A percentile compares a stretch with the other conserved stretches of the same genome.
Conservation (phyloP, 2,888 invertebrate genomes). For the Synanthedon formicaeformis region DNA sequence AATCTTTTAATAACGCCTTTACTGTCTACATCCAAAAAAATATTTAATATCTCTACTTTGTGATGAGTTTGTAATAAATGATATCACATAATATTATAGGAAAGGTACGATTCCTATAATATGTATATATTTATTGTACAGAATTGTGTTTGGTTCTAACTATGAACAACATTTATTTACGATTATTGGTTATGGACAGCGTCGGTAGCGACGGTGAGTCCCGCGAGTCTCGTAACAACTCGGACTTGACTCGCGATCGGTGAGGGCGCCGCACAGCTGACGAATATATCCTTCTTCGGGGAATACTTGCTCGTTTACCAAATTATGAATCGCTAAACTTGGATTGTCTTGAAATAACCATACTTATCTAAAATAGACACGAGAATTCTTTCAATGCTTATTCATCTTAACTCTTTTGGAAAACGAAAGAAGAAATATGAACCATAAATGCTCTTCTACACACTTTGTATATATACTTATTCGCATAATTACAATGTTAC, state of each 20-base stretch:
- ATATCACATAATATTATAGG: too few relatives aligned
- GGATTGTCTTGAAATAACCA: constrained; percentile 6
- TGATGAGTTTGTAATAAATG: too few relatives aligned
- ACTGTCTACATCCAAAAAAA: too few relatives aligned
- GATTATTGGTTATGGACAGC: constrained; percentile 68
- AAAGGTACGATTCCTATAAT: too few relatives aligned
- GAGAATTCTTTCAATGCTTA: too few relatives aligned
- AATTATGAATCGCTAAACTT: constrained; percentile 50
- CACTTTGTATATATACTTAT: too few relatives aligned
- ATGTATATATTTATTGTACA: background rate
- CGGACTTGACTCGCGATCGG: constrained; percentile 42
- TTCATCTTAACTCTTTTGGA: too few relatives aligned
- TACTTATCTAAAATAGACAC: background rate
- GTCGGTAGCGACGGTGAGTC: constrained; percentile 53
- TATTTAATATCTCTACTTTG: too few relatives aligned
- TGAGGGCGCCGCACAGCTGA: constrained; percentile 45
- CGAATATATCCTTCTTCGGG: constrained; percentile 64
- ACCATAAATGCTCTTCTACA: too few relatives aligned
- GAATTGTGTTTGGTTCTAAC: constrained; percentile 15
- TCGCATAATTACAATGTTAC: too few relatives aligned
- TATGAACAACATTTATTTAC: constrained; percentile 52
- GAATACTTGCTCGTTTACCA: constrained; percentile 43
- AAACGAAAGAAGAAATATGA: too few relatives aligned
- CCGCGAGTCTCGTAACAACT: constrained; percentile 64
- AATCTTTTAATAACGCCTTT: too few relatives aligned